Conservation (phyloP, 2,888 invertebrate species). For the Fragum whitleyi region DNA sequence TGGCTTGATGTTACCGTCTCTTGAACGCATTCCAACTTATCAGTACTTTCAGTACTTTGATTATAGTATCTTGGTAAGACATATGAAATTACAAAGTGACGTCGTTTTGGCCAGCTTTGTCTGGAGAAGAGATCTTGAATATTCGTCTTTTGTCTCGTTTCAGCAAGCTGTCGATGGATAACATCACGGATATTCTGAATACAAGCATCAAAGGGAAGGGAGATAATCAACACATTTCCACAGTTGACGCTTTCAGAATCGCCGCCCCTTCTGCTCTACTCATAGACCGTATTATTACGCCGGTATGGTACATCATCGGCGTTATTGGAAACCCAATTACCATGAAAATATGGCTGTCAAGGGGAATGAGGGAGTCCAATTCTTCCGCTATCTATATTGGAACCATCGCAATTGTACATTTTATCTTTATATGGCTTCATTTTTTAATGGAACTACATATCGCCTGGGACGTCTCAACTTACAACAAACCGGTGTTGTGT, state of each 20-base stretch:
- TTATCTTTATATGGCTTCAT: conserved; percentile 80
- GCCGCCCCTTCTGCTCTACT: conserved; percentile 74
- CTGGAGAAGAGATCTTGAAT: too few relatives aligned
- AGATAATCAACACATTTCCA: conserved; percentile 33
- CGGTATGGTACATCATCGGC: conserved; percentile 83
- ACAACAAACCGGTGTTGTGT: conserved; percentile 76
- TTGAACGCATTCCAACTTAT: too few relatives aligned
- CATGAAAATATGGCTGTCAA: conserved; percentile 82
- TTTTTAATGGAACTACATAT: conserved; percentile 81
- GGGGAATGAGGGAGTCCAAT: conserved; percentile 81
- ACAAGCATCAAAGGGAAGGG: conserved; percentile 29
- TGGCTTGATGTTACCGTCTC: too few relatives aligned
- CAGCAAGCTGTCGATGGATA: conserved; percentile 58
- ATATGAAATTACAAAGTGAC: too few relatives aligned
- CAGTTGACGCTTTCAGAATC: conserved; percentile 56
- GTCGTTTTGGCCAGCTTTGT: too few relatives aligned
- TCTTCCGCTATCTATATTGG: conserved; percentile 84
- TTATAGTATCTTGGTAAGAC: too few relatives aligned
- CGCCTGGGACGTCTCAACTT: conserved; percentile 81
- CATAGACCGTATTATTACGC: conserved; percentile 81
- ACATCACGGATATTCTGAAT: conserved; percentile 54
- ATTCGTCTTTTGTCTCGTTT: conserved; percentile 24
- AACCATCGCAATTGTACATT: conserved; percentile 81
- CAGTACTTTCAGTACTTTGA: too few relatives aligned
- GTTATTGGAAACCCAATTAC: conserved; percentile 82